Evolutionary conservation across 1,140 invertebrate species (phyloP).

Genomic region (Pseudomyrmex gracilis): DNA sequence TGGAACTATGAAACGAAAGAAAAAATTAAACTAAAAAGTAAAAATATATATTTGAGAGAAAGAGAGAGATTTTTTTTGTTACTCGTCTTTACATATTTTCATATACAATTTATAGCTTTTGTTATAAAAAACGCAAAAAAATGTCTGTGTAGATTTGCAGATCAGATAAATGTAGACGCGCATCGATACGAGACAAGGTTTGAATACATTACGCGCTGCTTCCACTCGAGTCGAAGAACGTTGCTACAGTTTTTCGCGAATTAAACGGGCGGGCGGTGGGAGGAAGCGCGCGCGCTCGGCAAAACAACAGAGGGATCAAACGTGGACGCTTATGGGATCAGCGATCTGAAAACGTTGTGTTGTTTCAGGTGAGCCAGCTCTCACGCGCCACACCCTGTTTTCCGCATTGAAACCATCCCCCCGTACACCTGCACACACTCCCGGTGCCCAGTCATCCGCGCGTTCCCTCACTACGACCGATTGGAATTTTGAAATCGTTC

Average conservation of each 20-base stretch:
- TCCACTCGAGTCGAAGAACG: conserved; percentile 64
- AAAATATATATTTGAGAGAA: not conserved
- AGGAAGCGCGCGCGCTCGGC: conserved; percentile 66
- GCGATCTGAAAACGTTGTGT: conserved; percentile 84
- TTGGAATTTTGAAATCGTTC: conserved; percentile 73
- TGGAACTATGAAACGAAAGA: not conserved
- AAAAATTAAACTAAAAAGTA: too few species aligned
- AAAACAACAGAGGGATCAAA: conserved; percentile 83
- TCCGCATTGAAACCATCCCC: conserved; percentile 69
- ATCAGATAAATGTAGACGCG: not conserved
- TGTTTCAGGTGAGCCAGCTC: conserved; percentile 84
- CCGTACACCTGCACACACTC: conserved; percentile 39
- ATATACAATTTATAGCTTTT: too few species aligned
- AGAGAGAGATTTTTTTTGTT: too few species aligned
- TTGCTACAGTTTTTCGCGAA: conserved; percentile 68
- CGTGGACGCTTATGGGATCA: conserved; percentile 84
- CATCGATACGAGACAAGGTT: conserved; percentile 16
- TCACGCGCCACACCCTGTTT: conserved; percentile 81
- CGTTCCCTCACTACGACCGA: conserved; percentile 66
- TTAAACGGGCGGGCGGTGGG: conserved; percentile 64
- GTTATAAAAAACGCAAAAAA: not conserved
- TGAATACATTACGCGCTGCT: conserved; percentile 35
- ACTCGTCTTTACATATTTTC: too few species aligned
- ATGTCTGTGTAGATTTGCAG: not conserved
- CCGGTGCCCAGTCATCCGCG: conserved; percentile 35